Base-by-base conservation (phyloP, 2,113 vertebrate genomes). In the Clupea harengus region DNA sequence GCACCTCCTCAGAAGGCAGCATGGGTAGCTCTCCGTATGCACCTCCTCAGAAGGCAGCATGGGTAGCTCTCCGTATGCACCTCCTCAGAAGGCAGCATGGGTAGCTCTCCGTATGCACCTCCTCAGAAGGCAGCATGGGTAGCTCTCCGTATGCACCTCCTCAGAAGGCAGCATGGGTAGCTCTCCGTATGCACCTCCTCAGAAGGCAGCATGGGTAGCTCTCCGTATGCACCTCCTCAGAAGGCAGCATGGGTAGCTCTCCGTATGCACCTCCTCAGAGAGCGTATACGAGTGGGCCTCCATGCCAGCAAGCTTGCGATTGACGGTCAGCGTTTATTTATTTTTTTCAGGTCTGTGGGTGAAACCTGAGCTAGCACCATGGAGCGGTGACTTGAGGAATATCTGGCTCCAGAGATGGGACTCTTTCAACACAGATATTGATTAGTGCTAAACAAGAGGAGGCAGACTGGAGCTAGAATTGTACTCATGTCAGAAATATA, bases 381-480 rank as follows among this genome's bases (percentile, higher is more conserved):
- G 83, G 72, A 86, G 86, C 45, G 3, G 78, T 18, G 50, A 78
- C n/a, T 1, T 57, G 83, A 49, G 28, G n/a, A 82, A 49, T 52
- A n/a, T 83, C 78, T 49, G 45, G 78, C 46, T 17, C 50, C 60
- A 82, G 80, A 57, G 82, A 78, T 25, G 84, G 88, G 80, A 39
- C 25, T 25, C n/a, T 28, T 25, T 10, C 25, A 11, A 78, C 72
- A 78, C 32, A 78, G 0, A 39, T 39, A 78, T 32, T 32, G 25
- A 78, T 67, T 67, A 67, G 64, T 67, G 6, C 6, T 60, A 9
- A 9, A 44, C 13, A 17, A 78, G 72, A 78, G 28, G 72, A 78
- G 72, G 72, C 72, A 78, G 72, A 39, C 25, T 44, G 28, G 32
- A 78, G 28, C 25, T 78, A 5, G 72, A 39, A 10, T 6, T 78